phyloP scores from a whole-genome alignment of 2,113 vertebrate species.

The Ciconia maguari region DNA sequence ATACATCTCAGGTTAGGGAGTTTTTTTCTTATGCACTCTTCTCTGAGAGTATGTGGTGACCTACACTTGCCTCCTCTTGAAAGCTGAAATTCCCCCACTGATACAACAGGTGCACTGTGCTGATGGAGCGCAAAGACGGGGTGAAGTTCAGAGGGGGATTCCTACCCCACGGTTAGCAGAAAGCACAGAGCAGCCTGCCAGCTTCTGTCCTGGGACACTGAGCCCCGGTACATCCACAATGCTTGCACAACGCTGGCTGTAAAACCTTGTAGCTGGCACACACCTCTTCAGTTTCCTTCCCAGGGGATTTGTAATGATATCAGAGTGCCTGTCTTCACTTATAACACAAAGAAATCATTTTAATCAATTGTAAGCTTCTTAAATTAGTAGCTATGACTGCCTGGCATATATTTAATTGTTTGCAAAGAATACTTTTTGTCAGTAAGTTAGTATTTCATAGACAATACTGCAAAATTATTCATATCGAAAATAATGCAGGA shows the following conservation, averaged over 20 bases:
- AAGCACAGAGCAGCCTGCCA: background rate
- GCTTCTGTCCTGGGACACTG: background rate
- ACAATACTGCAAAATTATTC: background rate
- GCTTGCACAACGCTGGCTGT: background rate
- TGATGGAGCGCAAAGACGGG: background rate
- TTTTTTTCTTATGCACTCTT: background rate
- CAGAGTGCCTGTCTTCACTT: background rate
- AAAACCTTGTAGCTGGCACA: background rate
- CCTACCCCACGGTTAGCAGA: background rate
- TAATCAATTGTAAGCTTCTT: background rate
- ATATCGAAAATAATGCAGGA: background rate
- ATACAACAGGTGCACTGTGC: constrained; percentile 20
- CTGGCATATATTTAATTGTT: background rate
- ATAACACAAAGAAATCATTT: background rate
- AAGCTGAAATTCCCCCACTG: background rate
- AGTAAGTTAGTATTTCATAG: background rate
- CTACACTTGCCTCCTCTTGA: background rate
- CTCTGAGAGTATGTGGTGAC: background rate
- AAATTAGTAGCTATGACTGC: background rate
- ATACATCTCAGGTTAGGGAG: background rate
- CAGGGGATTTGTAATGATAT: background rate
- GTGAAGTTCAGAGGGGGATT: background rate
- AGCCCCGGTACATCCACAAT: background rate
- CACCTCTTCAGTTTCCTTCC: background rate
- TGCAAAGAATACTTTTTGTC: background rate